Percentiles rank a stretch among this genome's conserved stretches.
Conservation (phyloP, 1,140 invertebrate genomes). For the Panonychus citri region DNA sequence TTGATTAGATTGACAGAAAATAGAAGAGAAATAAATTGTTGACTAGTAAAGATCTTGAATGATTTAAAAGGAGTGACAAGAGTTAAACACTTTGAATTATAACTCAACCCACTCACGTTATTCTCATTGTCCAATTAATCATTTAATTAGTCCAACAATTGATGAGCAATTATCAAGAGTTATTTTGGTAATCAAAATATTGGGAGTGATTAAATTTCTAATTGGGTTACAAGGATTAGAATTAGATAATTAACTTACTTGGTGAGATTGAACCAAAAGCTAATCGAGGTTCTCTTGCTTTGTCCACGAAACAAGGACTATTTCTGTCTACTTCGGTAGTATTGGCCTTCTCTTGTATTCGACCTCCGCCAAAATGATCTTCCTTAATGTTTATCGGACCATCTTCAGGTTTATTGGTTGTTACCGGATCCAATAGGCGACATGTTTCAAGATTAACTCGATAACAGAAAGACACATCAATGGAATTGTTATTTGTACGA, state of each 20-base stretch:
- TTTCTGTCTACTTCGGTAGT: neutral
- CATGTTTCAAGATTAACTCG: slow-evolving; percentile 2
- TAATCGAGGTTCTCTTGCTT: neutral
- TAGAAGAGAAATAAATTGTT: too few relatives aligned
- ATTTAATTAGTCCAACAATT: neutral
- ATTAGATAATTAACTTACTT: neutral
- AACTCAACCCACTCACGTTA: too few relatives aligned
- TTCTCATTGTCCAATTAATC: too few relatives aligned
- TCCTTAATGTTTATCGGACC: neutral
- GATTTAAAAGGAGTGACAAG: too few relatives aligned
- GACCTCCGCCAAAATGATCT: neutral
- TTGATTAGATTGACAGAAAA: too few relatives aligned
- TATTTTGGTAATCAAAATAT: too few relatives aligned
- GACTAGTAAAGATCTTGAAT: too few relatives aligned
- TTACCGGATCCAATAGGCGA: too few relatives aligned
- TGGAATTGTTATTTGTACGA: slow-evolving; percentile 1
- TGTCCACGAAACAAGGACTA: neutral
- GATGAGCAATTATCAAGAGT: neutral
- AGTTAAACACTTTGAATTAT: too few relatives aligned
- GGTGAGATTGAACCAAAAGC: neutral
- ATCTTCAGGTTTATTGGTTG: neutral
- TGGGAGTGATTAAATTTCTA: too few relatives aligned
- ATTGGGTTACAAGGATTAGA: too few relatives aligned
- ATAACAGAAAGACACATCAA: slow-evolving; percentile 6
- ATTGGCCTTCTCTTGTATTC: neutral